phyloP scores from a whole-genome alignment of 2,797 vertebrate genomes.

The Pseudochirops cupreus region DNA sequence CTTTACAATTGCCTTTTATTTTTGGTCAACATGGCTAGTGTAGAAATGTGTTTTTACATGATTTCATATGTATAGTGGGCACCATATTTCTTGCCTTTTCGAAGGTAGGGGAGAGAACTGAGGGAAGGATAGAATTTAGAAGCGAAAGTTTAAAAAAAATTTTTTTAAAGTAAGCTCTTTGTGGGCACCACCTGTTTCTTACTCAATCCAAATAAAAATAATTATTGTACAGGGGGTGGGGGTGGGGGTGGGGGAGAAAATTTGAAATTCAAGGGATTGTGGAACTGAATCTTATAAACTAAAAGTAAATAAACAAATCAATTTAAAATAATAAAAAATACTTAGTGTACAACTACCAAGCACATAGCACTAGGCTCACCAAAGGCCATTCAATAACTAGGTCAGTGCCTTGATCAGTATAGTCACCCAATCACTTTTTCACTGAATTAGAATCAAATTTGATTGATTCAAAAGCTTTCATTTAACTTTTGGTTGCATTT shows the following conservation, averaged over 20 bases:
- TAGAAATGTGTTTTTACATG: neutral
- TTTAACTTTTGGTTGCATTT: neutral
- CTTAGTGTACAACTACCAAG: neutral
- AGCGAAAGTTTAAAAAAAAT: neutral
- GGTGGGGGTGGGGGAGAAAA: too few relatives aligned
- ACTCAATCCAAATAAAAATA: neutral
- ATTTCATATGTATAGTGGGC: neutral
- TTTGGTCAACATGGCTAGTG: neutral
- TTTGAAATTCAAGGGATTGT: too few relatives aligned
- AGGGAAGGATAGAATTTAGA: neutral
- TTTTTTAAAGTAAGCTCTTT: neutral
- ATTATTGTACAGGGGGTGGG: too few relatives aligned
- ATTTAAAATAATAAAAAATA: neutral
- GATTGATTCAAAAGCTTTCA: neutral
- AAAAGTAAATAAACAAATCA: too few relatives aligned
- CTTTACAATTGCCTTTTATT: neutral
- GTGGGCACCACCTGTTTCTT: neutral
- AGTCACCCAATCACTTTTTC: neutral
- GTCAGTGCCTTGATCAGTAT: neutral
- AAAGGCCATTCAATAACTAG: neutral
- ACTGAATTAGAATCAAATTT: neutral
- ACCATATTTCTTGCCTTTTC: neutral
- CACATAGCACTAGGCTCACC: neutral
- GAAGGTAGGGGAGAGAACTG: neutral
- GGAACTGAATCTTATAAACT: too few relatives aligned